Percentiles rank a stretch among this genome's conserved stretches.
Evolutionary conservation across 2,113 vertebrate genomes (phyloP).

Genomic region (Indri indri): DNA sequence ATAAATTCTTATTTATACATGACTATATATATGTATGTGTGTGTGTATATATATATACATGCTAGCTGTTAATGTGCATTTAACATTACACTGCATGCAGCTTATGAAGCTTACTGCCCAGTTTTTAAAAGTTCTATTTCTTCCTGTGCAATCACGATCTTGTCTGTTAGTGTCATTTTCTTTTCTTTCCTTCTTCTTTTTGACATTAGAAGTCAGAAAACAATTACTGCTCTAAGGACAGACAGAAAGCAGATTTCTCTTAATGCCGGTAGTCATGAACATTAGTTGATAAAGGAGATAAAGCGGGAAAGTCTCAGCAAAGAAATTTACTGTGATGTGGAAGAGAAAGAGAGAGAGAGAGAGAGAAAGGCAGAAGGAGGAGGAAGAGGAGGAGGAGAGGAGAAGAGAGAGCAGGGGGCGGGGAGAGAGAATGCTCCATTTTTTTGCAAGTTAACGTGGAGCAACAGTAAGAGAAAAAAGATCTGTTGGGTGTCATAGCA

Average conservation of each 20-base stretch:
- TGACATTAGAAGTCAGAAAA: constrained; percentile 42
- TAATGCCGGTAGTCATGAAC: not conserved
- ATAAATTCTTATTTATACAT: constrained; percentile 28
- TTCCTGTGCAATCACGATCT: not conserved
- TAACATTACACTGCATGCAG: not conserved
- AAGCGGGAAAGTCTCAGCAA: not conserved
- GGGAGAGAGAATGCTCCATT: not conserved
- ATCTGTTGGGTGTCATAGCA: not conserved
- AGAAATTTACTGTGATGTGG: not conserved
- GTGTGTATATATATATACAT: not conserved
- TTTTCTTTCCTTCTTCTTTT: not conserved
- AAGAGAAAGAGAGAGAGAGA: not conserved
- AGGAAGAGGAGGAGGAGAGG: no score
- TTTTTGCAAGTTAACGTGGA: not conserved
- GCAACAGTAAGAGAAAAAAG: not conserved
- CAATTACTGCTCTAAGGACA: constrained; percentile 40
- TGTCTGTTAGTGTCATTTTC: not conserved
- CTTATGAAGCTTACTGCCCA: constrained; percentile 17
- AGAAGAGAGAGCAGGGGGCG: not conserved
- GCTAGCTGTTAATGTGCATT: not conserved
- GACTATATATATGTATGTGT: not conserved
- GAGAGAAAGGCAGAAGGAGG: not conserved
- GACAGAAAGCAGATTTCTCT: not conserved
- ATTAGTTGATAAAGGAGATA: not conserved
- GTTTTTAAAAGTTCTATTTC: constrained; percentile 46